phyloP scores from a whole-genome alignment of 2,888 invertebrate genomes.

The Diplazon laetatorius region DNA sequence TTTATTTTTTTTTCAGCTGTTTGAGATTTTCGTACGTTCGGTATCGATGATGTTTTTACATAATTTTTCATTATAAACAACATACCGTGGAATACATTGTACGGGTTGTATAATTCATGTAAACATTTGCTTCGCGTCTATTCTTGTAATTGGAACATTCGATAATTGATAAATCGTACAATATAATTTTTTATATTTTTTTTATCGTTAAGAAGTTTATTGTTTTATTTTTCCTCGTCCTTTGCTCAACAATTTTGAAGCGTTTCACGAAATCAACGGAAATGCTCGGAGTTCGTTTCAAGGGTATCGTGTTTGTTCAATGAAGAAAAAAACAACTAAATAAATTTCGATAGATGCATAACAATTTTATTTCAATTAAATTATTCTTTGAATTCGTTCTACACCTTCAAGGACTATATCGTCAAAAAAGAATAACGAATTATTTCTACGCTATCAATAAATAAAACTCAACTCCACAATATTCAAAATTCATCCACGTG shows the following conservation, averaged over 20 bases:
- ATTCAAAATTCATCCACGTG: too few species aligned
- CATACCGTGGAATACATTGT: slow-evolving; percentile 37
- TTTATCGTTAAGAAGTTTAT: slow-evolving; percentile 18
- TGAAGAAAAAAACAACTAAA: too few species aligned
- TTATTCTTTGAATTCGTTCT: too few species aligned
- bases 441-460: too few species aligned
- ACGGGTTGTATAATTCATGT: slow-evolving; percentile 30
- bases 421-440: too few species aligned
- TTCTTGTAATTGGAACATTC: slow-evolving; percentile 61
- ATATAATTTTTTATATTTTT: slow-evolving; percentile 51
- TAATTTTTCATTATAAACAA: slow-evolving; percentile 25
- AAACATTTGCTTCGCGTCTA: slow-evolving; percentile 11
- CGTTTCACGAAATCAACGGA: slow-evolving; percentile 51
- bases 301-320: too few species aligned
- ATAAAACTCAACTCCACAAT: too few species aligned
- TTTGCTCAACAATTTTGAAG: too few species aligned
- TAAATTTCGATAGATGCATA: too few species aligned
- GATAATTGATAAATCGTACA: slow-evolving; percentile 62
- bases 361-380: too few species aligned
- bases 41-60: slow-evolving; percentile 22
- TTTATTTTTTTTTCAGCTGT: slow-evolving; percentile 53
- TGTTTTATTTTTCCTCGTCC: slow-evolving; percentile 14
- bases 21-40: slow-evolving; percentile 6
- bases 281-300: too few species aligned
- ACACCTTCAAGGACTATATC: too few species aligned